Percentiles rank a stretch among this genome's conserved stretches.
These are phyloP conservation scores for Hyperopisus bebe DNA, from an alignment of 2,113 vertebrate genomes.

Conservation along the genomic window DNA sequence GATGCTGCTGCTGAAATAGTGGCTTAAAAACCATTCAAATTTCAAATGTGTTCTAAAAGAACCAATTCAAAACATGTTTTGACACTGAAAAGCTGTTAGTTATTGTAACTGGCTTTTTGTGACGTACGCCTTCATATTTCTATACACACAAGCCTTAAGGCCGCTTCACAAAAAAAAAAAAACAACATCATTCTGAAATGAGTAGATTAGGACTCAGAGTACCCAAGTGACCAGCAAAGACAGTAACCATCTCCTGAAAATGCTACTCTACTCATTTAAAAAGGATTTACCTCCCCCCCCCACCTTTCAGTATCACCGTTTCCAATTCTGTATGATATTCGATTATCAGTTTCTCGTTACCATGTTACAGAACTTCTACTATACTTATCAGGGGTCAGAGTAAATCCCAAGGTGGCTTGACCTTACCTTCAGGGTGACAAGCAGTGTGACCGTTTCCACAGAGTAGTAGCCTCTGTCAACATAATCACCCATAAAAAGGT, in stretches of 20 bases:
- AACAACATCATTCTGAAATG: no score
- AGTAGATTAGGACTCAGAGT: neutral
- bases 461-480: conserved; percentile 75
- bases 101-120: neutral
- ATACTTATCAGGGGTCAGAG: neutral
- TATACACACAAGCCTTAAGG: neutral
- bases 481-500: conserved; percentile 82
- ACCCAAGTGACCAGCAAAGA: neutral
- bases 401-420: neutral
- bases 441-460: conserved; percentile 90
- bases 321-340: neutral
- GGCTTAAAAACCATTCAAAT: neutral
- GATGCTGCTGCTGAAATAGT: neutral
- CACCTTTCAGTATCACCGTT: neutral
- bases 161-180: no score
- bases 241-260: neutral
- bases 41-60: neutral
- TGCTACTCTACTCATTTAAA: neutral
- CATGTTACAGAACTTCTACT: neutral
- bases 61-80: neutral
- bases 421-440: conserved; percentile 94
- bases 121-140: neutral
- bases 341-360: neutral
- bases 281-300: neutral
- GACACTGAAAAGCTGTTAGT: neutral